phyloP scores from a whole-genome alignment of 2,113 vertebrate genomes.

The Typhlomys cinereus region DNA sequence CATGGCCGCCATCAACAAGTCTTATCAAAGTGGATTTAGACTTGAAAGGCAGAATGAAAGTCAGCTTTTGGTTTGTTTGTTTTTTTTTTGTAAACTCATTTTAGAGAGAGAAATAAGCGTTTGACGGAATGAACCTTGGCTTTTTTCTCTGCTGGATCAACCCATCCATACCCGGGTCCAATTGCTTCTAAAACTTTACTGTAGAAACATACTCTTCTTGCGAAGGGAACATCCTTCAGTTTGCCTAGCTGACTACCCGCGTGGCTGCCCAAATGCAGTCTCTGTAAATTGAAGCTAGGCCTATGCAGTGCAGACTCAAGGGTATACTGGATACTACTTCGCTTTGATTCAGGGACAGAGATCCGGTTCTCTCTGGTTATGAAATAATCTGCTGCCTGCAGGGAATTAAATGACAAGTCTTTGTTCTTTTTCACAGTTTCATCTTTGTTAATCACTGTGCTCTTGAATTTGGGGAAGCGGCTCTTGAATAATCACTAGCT shows the following conservation, averaged over 20 bases:
- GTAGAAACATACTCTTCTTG: background rate
- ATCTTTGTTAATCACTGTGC: background rate
- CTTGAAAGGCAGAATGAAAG: constrained; percentile 48
- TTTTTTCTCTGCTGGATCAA: background rate
- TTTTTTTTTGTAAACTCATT: constrained; percentile 8
- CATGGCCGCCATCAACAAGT: no score
- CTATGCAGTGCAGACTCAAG: background rate
- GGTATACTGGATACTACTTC: background rate
- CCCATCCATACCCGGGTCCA: background rate
- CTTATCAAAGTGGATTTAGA: constrained; percentile 46
- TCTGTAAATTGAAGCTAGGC: background rate
- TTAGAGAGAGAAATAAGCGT: constrained; percentile 26
- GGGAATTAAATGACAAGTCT: background rate
- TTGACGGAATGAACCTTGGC: background rate
- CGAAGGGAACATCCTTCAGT: background rate
- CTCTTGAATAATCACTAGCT: background rate
- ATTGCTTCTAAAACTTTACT: background rate
- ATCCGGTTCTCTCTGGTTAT: background rate
- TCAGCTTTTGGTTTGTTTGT: background rate
- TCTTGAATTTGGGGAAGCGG: background rate
- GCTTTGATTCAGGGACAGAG: background rate
- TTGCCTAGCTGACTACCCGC: background rate
- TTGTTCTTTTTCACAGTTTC: background rate
- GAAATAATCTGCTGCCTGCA: background rate
- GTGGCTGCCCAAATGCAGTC: background rate